A percentile compares a stretch with the other conserved stretches of the same genome.
phyloP scores from a whole-genome alignment of 2,797 vertebrate genomes.

The Ispidina lecontei region DNA sequence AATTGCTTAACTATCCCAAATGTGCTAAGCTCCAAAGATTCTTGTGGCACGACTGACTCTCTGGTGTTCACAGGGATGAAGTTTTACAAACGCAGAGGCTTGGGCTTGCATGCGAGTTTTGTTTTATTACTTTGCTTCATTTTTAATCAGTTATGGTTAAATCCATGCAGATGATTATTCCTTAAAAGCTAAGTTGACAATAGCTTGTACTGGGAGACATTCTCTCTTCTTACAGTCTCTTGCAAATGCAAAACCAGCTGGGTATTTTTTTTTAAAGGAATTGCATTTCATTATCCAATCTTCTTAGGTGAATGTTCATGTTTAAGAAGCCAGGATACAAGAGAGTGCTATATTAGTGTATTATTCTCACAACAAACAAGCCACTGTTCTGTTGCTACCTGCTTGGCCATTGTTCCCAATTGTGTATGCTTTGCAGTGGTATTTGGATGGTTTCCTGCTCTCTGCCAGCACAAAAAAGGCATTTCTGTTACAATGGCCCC shows the following conservation, averaged over 20 bases:
- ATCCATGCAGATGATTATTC: background rate
- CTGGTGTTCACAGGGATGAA: background rate
- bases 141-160: background rate
- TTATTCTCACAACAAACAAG: slow-evolving; percentile 86
- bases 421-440: slow-evolving; percentile 83
- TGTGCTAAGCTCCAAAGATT: background rate
- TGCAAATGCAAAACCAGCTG: slow-evolving; percentile 75
- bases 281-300: slow-evolving; percentile 77
- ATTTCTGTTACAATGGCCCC: slow-evolving; percentile 87
- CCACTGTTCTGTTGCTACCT: slow-evolving; percentile 85
- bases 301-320: slow-evolving; percentile 83
- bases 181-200: slow-evolving; percentile 30
- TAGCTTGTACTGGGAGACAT: slow-evolving; percentile 49
- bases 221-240: slow-evolving; percentile 70
- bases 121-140: background rate
- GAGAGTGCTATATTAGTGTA: slow-evolving; percentile 81
- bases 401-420: slow-evolving; percentile 85
- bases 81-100: background rate
- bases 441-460: slow-evolving; percentile 87
- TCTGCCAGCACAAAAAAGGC: slow-evolving; percentile 84
- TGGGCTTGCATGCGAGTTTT: background rate
- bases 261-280: slow-evolving; percentile 74
- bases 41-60: background rate
- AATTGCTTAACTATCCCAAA: background rate
- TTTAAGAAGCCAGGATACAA: slow-evolving; percentile 81